Conservation (phyloP, 2,113 vertebrate species). For the Cottus gobio region DNA sequence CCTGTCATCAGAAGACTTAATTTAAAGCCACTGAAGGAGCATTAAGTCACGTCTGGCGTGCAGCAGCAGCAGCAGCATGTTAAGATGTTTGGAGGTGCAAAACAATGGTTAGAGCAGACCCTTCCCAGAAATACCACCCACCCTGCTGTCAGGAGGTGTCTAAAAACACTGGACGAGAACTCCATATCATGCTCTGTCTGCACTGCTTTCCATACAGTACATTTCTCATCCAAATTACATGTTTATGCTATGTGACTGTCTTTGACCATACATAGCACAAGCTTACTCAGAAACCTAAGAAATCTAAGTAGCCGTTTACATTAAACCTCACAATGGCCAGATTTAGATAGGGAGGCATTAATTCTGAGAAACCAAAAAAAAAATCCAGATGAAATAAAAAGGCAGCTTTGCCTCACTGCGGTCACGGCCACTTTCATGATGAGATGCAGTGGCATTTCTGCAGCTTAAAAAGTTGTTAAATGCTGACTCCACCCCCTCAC, state of each 20-base stretch:
- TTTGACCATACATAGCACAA: conserved; percentile 31
- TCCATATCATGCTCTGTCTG: conserved; percentile 8
- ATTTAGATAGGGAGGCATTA: conserved; percentile 68
- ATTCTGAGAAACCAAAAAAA: conserved; percentile 55
- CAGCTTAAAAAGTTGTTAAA: conserved; percentile 67
- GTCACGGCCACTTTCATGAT: conserved; percentile 66
- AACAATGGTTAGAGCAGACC: conserved; percentile 66
- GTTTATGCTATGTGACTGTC: conserved; percentile 49
- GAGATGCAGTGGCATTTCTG: conserved; percentile 59
- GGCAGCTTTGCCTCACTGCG: conserved; percentile 53
- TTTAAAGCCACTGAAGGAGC: conserved; percentile 49
- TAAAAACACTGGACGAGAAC: conserved; percentile 1
- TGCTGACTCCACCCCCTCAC: conserved; percentile 55
- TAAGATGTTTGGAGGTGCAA: conserved; percentile 43
- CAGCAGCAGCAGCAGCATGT: conserved; percentile 20
- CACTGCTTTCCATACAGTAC: conserved; percentile 19
- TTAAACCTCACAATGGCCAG: conserved; percentile 65
- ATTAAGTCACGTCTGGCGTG: conserved; percentile 63
- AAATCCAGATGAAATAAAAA: conserved; percentile 45
- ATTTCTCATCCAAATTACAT: conserved; percentile 54
- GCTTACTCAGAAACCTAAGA: conserved; percentile 26
- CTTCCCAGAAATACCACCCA: conserved; percentile 53
- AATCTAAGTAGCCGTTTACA: conserved; percentile 60
- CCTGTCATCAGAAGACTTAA: conserved; percentile 37
- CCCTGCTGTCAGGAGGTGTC: conserved; percentile 22